These are phyloP conservation scores for Bos javanicus DNA, from an alignment of 2,113 vertebrate species.

Conservation along the genomic window DNA sequence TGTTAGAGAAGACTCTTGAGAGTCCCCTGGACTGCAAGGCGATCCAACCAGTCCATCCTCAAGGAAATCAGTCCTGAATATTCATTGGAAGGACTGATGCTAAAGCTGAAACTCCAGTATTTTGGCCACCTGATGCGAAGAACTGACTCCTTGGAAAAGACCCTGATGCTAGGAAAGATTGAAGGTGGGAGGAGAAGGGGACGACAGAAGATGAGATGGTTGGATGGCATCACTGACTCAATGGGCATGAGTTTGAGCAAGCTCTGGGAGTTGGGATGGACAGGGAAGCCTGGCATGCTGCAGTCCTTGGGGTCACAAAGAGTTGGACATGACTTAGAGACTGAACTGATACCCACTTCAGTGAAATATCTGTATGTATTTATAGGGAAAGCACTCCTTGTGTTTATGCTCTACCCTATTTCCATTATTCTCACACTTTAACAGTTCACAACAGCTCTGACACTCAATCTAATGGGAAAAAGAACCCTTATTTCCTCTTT, in stretches of 20 bases:
- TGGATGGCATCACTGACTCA: neutral
- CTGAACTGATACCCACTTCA: neutral
- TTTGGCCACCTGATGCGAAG: neutral
- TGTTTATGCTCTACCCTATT: neutral
- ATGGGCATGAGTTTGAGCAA: neutral
- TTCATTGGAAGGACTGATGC: neutral
- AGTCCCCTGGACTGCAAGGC: neutral
- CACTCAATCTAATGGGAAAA: neutral
- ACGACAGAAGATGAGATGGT: neutral
- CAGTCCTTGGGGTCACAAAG: neutral
- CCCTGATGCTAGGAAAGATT: neutral
- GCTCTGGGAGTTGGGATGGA: neutral
- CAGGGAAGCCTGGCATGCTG: accelerated
- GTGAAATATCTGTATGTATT: neutral
- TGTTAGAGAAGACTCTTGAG: neutral
- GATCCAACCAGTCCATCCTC: neutral
- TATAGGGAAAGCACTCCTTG: neutral
- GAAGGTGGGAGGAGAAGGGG: neutral
- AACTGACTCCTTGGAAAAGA: neutral
- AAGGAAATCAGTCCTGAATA: neutral
- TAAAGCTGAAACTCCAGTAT: neutral
- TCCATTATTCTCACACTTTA: neutral
- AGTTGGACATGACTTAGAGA: accelerated
- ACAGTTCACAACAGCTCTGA: neutral
- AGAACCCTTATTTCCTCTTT: neutral